These are phyloP conservation scores for Laterallus jamaicensis DNA, from an alignment of 2,113 vertebrate genomes.

Conservation along the genomic window DNA sequence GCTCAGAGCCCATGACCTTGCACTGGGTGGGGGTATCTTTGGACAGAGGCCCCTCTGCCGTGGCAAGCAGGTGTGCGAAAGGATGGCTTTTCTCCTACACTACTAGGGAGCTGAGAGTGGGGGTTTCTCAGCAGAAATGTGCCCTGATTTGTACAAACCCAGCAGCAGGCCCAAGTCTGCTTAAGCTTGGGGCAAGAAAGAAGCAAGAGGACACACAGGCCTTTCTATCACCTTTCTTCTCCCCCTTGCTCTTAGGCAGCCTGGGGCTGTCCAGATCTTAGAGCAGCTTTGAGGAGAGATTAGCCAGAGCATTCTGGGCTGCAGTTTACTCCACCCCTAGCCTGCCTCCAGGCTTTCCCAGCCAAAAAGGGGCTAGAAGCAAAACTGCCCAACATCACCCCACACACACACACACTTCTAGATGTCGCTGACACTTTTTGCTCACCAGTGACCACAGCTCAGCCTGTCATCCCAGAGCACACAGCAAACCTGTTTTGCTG, in stretches of 20 bases:
- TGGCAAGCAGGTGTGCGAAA: accelerated
- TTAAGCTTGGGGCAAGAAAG: background rate
- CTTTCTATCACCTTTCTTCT: conserved; percentile 32
- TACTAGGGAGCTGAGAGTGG: background rate
- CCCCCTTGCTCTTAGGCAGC: background rate
- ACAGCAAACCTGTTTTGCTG: background rate
- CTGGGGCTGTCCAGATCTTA: background rate
- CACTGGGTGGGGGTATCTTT: background rate
- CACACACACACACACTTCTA: background rate
- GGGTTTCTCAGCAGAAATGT: background rate
- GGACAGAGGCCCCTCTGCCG: background rate
- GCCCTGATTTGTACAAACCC: background rate
- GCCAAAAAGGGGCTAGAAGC: background rate
- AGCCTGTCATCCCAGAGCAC: background rate
- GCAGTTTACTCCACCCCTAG: background rate
- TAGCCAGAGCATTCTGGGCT: background rate
- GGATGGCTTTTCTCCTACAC: background rate
- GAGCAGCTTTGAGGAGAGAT: conserved; percentile 5
- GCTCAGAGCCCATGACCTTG: background rate
- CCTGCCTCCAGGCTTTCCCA: background rate
- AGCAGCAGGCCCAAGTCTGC: background rate
- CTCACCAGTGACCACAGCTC: background rate
- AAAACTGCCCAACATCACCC: background rate
- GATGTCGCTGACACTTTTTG: background rate
- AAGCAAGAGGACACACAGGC: background rate